These are phyloP conservation scores for Paralichthys olivaceus DNA, from an alignment of 2,113 vertebrate species.

Conservation along the genomic window DNA sequence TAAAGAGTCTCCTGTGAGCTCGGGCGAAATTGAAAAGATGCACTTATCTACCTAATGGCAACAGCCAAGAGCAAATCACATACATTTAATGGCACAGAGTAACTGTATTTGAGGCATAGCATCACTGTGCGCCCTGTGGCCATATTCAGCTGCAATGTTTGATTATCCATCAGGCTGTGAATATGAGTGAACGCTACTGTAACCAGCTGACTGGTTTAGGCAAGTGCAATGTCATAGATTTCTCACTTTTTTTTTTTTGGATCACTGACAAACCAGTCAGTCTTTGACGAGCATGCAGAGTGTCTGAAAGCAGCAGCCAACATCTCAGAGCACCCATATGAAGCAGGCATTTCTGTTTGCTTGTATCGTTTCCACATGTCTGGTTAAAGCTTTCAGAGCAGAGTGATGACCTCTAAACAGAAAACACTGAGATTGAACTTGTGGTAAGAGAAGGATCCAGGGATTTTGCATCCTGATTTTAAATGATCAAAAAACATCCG, in stretches of 20 bases:
- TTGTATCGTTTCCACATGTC: constrained; percentile 15
- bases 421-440: constrained; percentile 27
- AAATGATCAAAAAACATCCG: constrained; percentile 33
- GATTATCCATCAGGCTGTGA: constrained; percentile 56
- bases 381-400: constrained; percentile 60
- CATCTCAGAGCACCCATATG: constrained; percentile 39
- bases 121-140: constrained; percentile 45
- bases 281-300: constrained; percentile 35
- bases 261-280: constrained; percentile 47
- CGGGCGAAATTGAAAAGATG: constrained; percentile 69
- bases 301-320: constrained; percentile 59
- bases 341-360: constrained; percentile 28
- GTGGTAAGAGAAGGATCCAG: constrained; percentile 5
- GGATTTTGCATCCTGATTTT: constrained; percentile 41
- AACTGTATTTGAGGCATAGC: constrained; percentile 51
- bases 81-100: constrained; percentile 65
- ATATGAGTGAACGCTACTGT: constrained; percentile 36
- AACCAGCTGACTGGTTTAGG: constrained; percentile 53
- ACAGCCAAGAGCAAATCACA: constrained; percentile 69
- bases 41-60: constrained; percentile 77
- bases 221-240: constrained; percentile 43
- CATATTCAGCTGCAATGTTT: constrained; percentile 42
- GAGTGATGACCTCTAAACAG: constrained; percentile 40
- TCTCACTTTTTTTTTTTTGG: constrained; percentile 50
- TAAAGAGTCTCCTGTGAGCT: constrained; percentile 77